These are phyloP conservation scores for Drosophila diplacantha DNA, from an alignment of 2,888 invertebrate genomes.

Conservation along the genomic window DNA sequence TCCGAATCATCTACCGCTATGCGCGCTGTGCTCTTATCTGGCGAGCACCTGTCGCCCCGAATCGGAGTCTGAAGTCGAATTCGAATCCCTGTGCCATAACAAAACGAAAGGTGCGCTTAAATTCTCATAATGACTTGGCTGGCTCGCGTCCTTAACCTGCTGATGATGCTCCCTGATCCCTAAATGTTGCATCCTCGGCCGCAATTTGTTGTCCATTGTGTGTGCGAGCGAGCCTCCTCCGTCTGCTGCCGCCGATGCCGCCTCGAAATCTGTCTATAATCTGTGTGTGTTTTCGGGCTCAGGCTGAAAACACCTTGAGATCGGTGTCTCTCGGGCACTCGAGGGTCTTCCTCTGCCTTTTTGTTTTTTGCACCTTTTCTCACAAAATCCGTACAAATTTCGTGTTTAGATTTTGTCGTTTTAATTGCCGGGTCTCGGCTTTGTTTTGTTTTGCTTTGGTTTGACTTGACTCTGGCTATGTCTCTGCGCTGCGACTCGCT, in stretches of 20 bases:
- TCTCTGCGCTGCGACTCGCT: constrained; percentile 23
- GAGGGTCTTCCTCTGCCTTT: constrained; percentile 42
- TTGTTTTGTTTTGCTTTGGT: constrained; percentile 29
- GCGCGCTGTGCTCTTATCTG: constrained; percentile 41
- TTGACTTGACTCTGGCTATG: constrained; percentile 9
- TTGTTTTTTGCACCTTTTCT: constrained; percentile 57
- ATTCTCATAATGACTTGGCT: constrained; percentile 71
- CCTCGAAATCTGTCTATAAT: constrained; percentile 70
- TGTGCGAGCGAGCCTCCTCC: constrained; percentile 12
- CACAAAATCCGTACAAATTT: constrained; percentile 65
- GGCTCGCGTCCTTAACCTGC: constrained; percentile 42
- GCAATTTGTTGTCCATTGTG: constrained; percentile 68
- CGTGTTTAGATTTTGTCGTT: constrained; percentile 72
- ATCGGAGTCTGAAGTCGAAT: constrained; percentile 14
- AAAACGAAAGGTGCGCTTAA: constrained; percentile 70
- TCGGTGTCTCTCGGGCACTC: constrained; percentile 41
- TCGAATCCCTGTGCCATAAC: constrained; percentile 50
- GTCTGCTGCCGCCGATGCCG: constrained; percentile 34
- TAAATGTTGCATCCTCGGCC: constrained; percentile 56
- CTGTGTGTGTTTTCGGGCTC: constrained; percentile 56
- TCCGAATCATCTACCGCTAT: constrained; percentile 63
- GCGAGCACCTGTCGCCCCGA: constrained; percentile 64
- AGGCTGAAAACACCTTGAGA: constrained; percentile 61
- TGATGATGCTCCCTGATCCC: constrained; percentile 21
- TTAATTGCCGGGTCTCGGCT: constrained; percentile 61